A percentile compares a stretch with the other conserved stretches of the same genome.
Conservation (phyloP, 2,888 invertebrate species). For the Gisinianus flammeolus region DNA sequence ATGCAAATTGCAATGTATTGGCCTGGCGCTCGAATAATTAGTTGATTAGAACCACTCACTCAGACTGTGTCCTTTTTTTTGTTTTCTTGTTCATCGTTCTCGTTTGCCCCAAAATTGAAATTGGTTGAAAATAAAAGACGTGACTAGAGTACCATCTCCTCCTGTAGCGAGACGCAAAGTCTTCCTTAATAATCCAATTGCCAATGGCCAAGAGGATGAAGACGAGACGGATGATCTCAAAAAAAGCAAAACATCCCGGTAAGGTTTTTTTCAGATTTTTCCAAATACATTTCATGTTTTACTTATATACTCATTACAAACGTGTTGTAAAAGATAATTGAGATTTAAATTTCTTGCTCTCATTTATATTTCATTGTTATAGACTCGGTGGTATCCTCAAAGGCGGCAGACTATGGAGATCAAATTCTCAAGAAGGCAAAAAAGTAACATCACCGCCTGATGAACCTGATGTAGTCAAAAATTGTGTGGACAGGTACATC, state of each 20-base stretch:
- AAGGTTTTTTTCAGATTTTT: too few species aligned
- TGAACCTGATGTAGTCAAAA: constrained; percentile 58
- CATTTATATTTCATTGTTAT: background rate
- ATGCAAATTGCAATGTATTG: constrained; percentile 3
- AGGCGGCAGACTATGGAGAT: constrained; percentile 74
- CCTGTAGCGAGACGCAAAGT: constrained; percentile 57
- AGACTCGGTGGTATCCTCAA: constrained; percentile 73
- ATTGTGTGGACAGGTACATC: constrained; percentile 42
- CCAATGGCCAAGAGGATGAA: constrained; percentile 47
- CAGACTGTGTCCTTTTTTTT: constrained; percentile 26
- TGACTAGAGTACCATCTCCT: constrained; percentile 58
- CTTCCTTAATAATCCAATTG: constrained; percentile 55
- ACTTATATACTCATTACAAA: background rate
- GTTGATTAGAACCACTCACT: constrained; percentile 20
- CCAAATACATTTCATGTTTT: too few species aligned
- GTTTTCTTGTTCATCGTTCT: constrained; percentile 4
- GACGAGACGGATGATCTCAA: constrained; percentile 44
- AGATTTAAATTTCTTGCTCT: too few species aligned
- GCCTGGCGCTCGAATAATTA: background rate
- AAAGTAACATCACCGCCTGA: constrained; percentile 56
- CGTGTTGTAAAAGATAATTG: background rate
- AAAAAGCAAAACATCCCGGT: constrained; percentile 56
- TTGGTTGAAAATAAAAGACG: constrained; percentile 46
- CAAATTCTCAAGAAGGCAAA: constrained; percentile 58
- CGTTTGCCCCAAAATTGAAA: background rate